Evolutionary conservation across 2,113 vertebrate species (phyloP), one percentile per base, ranked within the genome.

Genomic region (Hemiscyllium ocellatum): DNA sequence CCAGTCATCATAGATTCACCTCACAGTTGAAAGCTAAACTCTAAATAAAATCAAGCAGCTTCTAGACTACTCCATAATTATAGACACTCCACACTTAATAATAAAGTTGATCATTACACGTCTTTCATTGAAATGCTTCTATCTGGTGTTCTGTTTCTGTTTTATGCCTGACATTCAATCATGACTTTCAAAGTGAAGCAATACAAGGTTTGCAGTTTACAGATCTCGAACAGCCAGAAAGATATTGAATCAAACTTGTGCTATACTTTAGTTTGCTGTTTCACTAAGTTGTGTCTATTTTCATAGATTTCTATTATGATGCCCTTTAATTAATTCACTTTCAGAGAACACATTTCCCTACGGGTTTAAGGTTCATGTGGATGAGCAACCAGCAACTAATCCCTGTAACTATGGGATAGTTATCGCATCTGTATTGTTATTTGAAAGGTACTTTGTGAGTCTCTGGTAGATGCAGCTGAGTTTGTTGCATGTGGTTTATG

Each of bases 151-250:
- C 89, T 68, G 37, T n/a, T 37, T 17, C 56, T 37, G 22, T 93
- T 66, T 93, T 37, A 66, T 66, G 33, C n/a, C 65, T 93, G 89
- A 93, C 61, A 66, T 93, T 93, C 89, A 93, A 68, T 68, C 72
- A 76, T 33, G 29, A 19, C 33, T 66, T 65, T 17, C 33, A 20
- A 22, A 61, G 37, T 65, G n/a, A 65, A 66, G 89, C 56, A 66
- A 20, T 19, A 61, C 56, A 68, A 93, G 65, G 20, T 33, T 66
- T 1, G 10, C 89, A 93, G 22, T 65, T 15, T n/a, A 37, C 89
- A 37, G 37, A 66, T n/a, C n/a, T 17, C 65, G 2, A 66, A 65
- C 56, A n/a, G 15, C 61, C 61, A 66, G 19, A n/a, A 33, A 3
- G 52, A 65, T 65, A 61, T 3, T 19, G 29, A 56, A 13, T 61